Conservation (phyloP, 2,797 vertebrate genomes). For the Acanthiza pusilla region DNA sequence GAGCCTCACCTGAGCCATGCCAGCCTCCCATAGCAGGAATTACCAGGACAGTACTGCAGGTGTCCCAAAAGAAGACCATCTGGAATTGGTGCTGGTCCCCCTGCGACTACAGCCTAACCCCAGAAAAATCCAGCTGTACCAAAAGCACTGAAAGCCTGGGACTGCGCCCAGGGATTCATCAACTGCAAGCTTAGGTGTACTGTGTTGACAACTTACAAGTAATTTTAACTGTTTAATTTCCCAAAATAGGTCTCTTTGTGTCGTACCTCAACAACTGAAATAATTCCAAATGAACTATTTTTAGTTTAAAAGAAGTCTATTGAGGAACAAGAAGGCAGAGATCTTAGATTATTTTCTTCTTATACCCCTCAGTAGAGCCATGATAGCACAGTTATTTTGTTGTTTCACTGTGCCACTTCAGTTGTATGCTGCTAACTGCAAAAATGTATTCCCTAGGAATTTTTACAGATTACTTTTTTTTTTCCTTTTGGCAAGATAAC, state of each 20-base stretch:
- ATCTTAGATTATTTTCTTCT: neutral
- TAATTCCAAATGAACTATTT: neutral
- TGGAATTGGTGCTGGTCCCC: neutral
- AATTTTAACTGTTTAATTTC: neutral
- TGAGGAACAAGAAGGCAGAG: neutral
- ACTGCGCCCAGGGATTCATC: neutral
- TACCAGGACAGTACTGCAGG: neutral
- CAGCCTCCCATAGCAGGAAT: neutral
- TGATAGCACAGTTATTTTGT: neutral
- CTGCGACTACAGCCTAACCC: neutral
- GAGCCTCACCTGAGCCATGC: neutral
- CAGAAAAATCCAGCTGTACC: neutral
- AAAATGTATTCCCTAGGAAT: neutral
- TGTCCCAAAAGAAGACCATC: neutral
- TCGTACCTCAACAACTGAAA: neutral
- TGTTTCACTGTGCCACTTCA: neutral
- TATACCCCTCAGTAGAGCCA: neutral
- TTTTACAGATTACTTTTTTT: neutral
- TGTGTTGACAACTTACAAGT: neutral
- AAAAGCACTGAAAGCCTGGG: neutral
- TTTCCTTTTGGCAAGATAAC: conserved; percentile 5
- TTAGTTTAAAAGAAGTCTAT: neutral
- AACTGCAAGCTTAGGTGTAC: neutral
- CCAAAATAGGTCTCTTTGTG: neutral
- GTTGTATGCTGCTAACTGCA: neutral